Evolutionary conservation across 2,113 vertebrate species (phyloP), one percentile per base, ranked within the genome.

Genomic region (Sphyrna mokarran): DNA sequence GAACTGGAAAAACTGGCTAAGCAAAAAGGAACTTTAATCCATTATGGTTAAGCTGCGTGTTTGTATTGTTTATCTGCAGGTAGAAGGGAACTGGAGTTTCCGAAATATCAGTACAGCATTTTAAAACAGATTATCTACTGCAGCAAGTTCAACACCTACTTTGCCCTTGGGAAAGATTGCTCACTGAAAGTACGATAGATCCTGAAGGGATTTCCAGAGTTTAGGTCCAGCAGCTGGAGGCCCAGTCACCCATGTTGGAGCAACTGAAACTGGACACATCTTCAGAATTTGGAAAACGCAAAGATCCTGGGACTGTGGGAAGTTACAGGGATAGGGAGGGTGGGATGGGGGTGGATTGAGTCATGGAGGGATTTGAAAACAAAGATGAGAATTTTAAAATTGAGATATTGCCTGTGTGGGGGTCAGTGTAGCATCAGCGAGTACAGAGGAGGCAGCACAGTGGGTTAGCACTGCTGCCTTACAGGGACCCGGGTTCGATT

Each of bases 11-110:
- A 43, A 18, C 29, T 76, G 8, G 8, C 11, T 2, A 33, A 76
- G 33, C 66, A 68, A 16, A 76, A 40, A 20, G 78, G 16, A 26
- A 72, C 13, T 63, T 9, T 0, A 11, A 13, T 63, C 61, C 61
- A 13, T 13, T 13, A 11, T 72, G 23, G 23, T 72, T 1, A 29
- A 72, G 23, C 23, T 72, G 26, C 8, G 37, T 16, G 37, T 37
- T 90, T 29, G 11, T 9, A 23, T 95, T 85, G 8, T 78, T 20
- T 86, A 43, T 95, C 95, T 89, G 83, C 63, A 48, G 72, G 33
- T 93, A 72, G 72, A 95, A 96, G 96, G 58, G 40, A 96, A 95
- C 37, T 90, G n/a, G 22, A 0, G 8, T 96, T 96, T 95, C 70
- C 9, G 8, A 95, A 96, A 43, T 94, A 95, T 26, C 63, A 95